A percentile compares a stretch with the other conserved stretches of the same genome.
These are phyloP conservation scores for Drosophila kepulauana DNA, from an alignment of 1,140 invertebrate genomes.

Conservation along the genomic window DNA sequence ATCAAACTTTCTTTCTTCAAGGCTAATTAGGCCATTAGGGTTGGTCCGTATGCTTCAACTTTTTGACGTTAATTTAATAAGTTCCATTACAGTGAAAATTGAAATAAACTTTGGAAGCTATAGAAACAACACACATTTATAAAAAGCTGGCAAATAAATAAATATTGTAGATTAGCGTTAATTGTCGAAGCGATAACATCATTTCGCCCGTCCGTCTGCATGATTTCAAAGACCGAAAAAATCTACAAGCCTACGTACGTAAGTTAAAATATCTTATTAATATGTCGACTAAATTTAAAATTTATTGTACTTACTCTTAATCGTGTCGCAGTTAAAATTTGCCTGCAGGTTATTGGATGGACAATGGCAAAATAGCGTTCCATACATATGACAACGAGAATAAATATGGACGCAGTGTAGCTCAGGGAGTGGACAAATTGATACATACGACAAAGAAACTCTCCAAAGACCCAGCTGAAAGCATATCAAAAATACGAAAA, in stretches of 20 bases:
- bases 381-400: constrained; percentile 92
- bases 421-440: constrained; percentile 92
- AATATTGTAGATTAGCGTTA: too few species aligned
- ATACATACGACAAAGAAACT: constrained; percentile 93
- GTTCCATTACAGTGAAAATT: constrained; percentile 68
- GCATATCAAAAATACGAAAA: constrained; percentile 32
- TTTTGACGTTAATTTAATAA: constrained; percentile 51
- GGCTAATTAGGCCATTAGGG: constrained; percentile 62
- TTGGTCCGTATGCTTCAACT: constrained; percentile 3
- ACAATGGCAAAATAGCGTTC: constrained; percentile 93
- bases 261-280: too few species aligned
- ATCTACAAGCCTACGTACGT: too few species aligned
- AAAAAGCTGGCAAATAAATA: not conserved
- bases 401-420: constrained; percentile 93
- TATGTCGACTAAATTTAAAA: not conserved
- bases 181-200: too few species aligned
- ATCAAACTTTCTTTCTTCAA: constrained; percentile 24
- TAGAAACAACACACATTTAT: constrained; percentile 42
- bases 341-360: constrained; percentile 92
- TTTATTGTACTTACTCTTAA: constrained; percentile 87
- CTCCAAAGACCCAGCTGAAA: constrained; percentile 91
- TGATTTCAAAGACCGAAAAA: too few species aligned
- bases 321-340: constrained; percentile 89
- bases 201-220: too few species aligned
- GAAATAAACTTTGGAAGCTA: constrained; percentile 48